phyloP scores from a whole-genome alignment of 2,888 invertebrate species.

The Heliothis peltigera region DNA sequence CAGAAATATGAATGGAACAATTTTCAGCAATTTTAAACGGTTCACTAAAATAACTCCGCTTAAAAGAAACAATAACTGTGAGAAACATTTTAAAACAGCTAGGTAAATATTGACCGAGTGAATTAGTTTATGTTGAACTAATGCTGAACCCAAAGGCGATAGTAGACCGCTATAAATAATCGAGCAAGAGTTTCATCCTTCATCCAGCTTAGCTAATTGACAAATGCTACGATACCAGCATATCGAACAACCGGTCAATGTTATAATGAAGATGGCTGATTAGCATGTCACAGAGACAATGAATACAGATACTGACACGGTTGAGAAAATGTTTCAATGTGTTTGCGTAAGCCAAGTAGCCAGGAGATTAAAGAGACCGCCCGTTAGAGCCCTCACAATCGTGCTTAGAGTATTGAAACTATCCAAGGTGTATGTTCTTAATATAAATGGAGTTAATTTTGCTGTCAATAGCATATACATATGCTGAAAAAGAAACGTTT shows the following conservation, averaged over 20 bases:
- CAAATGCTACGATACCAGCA: slow-evolving; percentile 72
- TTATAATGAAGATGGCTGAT: slow-evolving; percentile 55
- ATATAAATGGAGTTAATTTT: background rate
- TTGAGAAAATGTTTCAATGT: slow-evolving; percentile 40
- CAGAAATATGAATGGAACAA: slow-evolving; percentile 11
- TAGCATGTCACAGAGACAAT: slow-evolving; percentile 50
- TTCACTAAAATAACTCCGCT: slow-evolving; percentile 35
- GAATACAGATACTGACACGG: slow-evolving; percentile 51
- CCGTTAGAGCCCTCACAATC: background rate
- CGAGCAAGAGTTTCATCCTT: slow-evolving; percentile 48
- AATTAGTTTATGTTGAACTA: slow-evolving; percentile 48
- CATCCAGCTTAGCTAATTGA: slow-evolving; percentile 66
- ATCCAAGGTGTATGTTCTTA: background rate
- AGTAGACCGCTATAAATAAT: slow-evolving; percentile 51
- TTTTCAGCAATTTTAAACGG: slow-evolving; percentile 18
- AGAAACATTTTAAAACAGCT: slow-evolving; percentile 24
- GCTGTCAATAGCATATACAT: background rate
- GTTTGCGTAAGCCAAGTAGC: slow-evolving; percentile 36
- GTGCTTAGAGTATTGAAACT: background rate
- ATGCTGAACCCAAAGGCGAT: slow-evolving; percentile 28
- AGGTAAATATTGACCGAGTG: slow-evolving; percentile 46
- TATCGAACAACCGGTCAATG: slow-evolving; percentile 59
- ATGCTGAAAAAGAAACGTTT: too few species aligned
- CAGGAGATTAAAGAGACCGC: background rate
- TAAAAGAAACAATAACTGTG: slow-evolving; percentile 27